phyloP scores from a whole-genome alignment of 2,888 invertebrate genomes.

The Onchidella celtica region DNA sequence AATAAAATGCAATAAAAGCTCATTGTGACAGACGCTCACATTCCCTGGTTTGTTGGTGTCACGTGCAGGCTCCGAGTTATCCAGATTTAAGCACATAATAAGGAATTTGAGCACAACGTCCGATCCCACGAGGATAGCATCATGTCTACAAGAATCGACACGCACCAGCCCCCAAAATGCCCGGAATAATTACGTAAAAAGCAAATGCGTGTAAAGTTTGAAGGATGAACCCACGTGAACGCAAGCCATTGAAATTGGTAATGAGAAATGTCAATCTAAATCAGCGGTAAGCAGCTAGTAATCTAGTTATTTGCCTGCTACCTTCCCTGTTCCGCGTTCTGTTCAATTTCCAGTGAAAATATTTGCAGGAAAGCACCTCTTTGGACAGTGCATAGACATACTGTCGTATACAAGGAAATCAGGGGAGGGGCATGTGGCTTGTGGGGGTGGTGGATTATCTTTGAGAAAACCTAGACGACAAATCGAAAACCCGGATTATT shows the following conservation, averaged over 20 bases:
- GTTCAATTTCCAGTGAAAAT: too few relatives aligned
- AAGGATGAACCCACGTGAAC: background rate
- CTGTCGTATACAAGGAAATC: too few relatives aligned
- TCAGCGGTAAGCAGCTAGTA: too few relatives aligned
- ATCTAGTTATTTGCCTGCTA: too few relatives aligned
- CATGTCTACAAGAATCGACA: conserved; percentile 4
- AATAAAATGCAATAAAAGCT: conserved; percentile 3
- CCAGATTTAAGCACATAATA: background rate
- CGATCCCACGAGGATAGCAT: background rate
- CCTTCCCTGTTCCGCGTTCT: too few relatives aligned
- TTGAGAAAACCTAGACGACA: too few relatives aligned
- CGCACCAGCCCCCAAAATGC: background rate
- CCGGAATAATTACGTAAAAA: conserved; percentile 11
- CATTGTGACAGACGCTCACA: conserved; percentile 1
- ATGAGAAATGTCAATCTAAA: conserved; percentile 19
- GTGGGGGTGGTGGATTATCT: too few relatives aligned
- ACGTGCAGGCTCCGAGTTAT: background rate
- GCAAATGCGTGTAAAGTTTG: background rate
- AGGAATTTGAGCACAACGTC: background rate
- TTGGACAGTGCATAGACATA: too few relatives aligned
- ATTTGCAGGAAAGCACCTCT: too few relatives aligned
- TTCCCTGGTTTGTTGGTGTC: background rate
- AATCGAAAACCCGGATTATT: too few relatives aligned
- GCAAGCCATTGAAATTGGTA: background rate
- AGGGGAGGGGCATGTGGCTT: too few relatives aligned